These are phyloP conservation scores for Parambassis ranga DNA, from an alignment of 2,797 vertebrate genomes.

Conservation along the genomic window DNA sequence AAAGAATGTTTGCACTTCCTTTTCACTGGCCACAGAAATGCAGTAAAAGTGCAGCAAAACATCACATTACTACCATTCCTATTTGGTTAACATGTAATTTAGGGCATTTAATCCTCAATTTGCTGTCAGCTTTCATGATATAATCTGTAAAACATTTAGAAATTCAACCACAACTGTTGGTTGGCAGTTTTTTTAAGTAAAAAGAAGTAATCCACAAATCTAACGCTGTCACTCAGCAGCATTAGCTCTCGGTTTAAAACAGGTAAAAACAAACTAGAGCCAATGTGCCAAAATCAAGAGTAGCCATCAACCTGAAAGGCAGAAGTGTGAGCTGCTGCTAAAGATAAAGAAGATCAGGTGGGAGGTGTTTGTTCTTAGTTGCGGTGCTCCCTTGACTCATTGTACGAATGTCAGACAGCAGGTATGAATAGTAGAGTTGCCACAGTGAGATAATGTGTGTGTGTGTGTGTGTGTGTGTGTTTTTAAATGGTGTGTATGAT, in stretches of 20 bases:
- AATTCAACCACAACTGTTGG: too few species aligned
- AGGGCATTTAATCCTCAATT: slow-evolving; percentile 48
- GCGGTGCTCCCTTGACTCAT: slow-evolving; percentile 78
- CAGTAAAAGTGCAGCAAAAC: slow-evolving; percentile 55
- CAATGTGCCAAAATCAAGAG: slow-evolving; percentile 21
- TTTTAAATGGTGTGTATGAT: slow-evolving; percentile 33
- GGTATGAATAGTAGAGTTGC: slow-evolving; percentile 52
- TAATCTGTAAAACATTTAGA: slow-evolving; percentile 37
- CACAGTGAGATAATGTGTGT: slow-evolving; percentile 14
- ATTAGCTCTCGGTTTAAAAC: too few species aligned
- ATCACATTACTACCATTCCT: slow-evolving; percentile 59
- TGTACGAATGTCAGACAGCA: slow-evolving; percentile 69
- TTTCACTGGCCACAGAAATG: slow-evolving; percentile 48
- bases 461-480: too few species aligned
- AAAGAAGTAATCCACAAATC: too few species aligned
- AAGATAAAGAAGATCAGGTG: slow-evolving; percentile 66
- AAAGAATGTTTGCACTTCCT: slow-evolving; percentile 62
- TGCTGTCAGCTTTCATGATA: slow-evolving; percentile 38
- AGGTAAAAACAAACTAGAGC: slow-evolving; percentile 23
- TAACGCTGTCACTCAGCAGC: too few species aligned
- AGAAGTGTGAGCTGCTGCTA: slow-evolving; percentile 14
- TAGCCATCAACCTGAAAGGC: background rate
- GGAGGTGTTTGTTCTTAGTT: slow-evolving; percentile 78
- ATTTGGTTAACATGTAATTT: slow-evolving; percentile 60
- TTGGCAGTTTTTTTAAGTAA: too few species aligned